phyloP scores from a whole-genome alignment of 2,797 vertebrate species.

The Mormyrus proboscirostris region DNA sequence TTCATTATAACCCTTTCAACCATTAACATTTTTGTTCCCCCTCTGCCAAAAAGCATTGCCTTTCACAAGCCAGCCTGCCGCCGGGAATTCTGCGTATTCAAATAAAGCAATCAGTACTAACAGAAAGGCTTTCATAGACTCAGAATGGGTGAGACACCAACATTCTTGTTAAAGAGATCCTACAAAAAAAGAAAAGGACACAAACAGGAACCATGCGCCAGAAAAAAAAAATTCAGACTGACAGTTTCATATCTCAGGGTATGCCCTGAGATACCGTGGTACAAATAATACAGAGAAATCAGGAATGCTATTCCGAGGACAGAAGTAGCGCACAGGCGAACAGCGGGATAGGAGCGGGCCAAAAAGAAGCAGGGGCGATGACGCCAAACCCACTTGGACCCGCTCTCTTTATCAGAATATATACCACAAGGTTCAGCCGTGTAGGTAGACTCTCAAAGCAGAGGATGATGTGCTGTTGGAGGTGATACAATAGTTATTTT shows the following conservation, averaged over 20 bases:
- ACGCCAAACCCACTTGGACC: not conserved
- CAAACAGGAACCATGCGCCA: not conserved
- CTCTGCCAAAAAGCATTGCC: slow-evolving; percentile 1
- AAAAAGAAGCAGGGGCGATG: not conserved
- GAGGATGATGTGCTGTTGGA: not conserved
- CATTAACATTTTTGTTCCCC: not conserved
- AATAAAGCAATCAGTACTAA: not conserved
- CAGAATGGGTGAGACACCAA: not conserved
- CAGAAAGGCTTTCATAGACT: not conserved
- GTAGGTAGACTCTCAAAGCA: not conserved
- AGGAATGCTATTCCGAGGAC: not conserved
- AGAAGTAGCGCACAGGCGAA: not conserved
- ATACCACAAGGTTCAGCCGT: not conserved
- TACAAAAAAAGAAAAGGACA: not conserved
- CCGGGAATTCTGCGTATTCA: not conserved
- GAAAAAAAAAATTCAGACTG: not conserved
- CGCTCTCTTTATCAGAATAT: not conserved
- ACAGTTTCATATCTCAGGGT: not conserved
- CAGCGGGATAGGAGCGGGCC: not conserved
- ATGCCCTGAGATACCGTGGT: not conserved
- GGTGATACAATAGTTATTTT: not conserved
- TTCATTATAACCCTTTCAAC: not conserved
- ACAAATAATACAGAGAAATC: not conserved
- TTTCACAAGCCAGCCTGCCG: not conserved
- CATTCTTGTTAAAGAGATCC: not conserved